Evolutionary conservation across 2,797 vertebrate genomes (phyloP).

Genomic region (Phrynocephalus guinanensis): DNA sequence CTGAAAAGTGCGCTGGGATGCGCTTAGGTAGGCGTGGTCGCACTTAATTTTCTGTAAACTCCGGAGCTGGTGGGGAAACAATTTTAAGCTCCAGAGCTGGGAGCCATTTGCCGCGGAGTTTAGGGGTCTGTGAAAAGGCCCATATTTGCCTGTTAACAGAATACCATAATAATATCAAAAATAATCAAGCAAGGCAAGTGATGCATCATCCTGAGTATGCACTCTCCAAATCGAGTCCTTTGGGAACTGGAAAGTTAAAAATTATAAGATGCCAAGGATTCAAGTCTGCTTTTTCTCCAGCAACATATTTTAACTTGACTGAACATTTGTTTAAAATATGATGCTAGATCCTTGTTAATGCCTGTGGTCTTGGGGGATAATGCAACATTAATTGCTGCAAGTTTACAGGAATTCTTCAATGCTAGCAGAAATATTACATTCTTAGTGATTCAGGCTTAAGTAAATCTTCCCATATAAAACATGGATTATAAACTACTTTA

Average conservation of each 20-base stretch:
- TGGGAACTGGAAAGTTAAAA: neutral
- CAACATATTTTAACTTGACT: neutral
- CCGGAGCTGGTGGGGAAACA: too few species aligned
- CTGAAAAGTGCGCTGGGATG: too few species aligned
- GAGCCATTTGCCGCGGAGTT: too few species aligned
- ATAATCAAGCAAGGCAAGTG: neutral
- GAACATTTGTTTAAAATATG: neutral
- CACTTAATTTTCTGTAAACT: too few species aligned
- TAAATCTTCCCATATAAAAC: neutral
- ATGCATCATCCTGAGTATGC: neutral
- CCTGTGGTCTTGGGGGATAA: too few species aligned
- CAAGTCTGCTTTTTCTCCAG: too few species aligned
- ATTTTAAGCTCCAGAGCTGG: too few species aligned
- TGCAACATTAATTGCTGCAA: neutral
- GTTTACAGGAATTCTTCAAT: neutral
- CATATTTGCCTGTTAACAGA: too few species aligned
- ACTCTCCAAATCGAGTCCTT: neutral
- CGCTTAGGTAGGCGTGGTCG: too few species aligned
- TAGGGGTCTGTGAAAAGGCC: too few species aligned
- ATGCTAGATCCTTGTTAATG: too few species aligned
- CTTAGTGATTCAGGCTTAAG: neutral
- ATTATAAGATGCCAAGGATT: neutral
- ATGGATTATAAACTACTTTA: neutral
- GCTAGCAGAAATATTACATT: neutral
- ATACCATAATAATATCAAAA: too few species aligned